Evolutionary conservation across 2,797 vertebrate species (phyloP).

Genomic region (Adrianichthys oophorus): DNA sequence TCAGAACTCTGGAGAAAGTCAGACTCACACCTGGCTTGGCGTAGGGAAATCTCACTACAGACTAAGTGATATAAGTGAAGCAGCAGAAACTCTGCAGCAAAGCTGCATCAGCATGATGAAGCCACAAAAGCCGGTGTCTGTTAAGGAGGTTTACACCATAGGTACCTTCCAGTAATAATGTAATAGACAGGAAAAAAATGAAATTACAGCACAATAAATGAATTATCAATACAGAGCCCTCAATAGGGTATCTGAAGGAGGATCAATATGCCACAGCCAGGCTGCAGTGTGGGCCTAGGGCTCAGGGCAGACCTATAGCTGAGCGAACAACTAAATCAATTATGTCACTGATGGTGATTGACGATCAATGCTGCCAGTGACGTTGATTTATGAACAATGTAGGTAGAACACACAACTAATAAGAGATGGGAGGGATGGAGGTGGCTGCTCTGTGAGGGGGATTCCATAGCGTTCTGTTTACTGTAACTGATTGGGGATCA

Average conservation of each 20-base stretch:
- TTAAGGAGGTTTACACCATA: conserved; percentile 64
- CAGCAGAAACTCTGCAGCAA: conserved; percentile 8
- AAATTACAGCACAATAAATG: conserved; percentile 80
- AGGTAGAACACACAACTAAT: conserved; percentile 63
- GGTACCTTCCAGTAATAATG: conserved; percentile 69
- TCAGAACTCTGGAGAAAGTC: too few relatives aligned
- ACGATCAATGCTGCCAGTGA: conserved; percentile 68
- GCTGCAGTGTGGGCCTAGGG: conserved; percentile 42
- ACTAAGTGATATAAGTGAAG: too few relatives aligned
- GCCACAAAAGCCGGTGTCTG: conserved; percentile 42
- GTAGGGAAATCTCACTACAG: too few relatives aligned
- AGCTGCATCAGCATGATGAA: conserved; percentile 13
- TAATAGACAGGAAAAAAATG: conserved; percentile 74
- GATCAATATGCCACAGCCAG: conserved; percentile 63
- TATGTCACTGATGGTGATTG: conserved; percentile 69
- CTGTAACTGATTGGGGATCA: conserved; percentile 73
- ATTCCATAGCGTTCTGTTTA: conserved; percentile 56
- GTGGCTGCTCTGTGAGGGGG: conserved; percentile 11
- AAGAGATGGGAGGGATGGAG: conserved; percentile 36
- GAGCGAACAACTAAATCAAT: conserved; percentile 60
- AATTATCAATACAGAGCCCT: conserved; percentile 76
- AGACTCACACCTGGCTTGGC: too few relatives aligned
- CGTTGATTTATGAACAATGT: conserved; percentile 75
- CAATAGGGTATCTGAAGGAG: conserved; percentile 70
- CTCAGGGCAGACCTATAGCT: conserved; percentile 45